Evolutionary conservation across 2,888 invertebrate species (phyloP).

Genomic region (Coronaproctus castanopsis): DNA sequence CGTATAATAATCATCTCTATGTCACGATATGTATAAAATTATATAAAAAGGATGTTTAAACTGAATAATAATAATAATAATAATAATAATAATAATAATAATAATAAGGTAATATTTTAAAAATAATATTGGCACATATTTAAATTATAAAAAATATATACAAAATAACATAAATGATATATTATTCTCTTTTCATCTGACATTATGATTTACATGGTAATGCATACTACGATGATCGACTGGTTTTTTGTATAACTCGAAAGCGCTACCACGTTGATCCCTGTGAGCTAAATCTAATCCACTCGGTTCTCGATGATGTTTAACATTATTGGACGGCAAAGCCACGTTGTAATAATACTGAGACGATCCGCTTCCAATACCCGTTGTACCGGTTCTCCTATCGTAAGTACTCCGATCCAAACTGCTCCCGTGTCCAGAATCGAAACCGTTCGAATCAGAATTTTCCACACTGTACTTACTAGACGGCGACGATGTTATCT

Average conservation of each 20-base stretch:
- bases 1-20: too few species aligned
- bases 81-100: too few species aligned
- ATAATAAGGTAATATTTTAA: too few species aligned
- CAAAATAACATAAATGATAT: not conserved
- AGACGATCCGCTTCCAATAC: conserved; percentile 12
- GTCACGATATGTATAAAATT: too few species aligned
- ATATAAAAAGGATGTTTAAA: too few species aligned
- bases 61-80: too few species aligned
- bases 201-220: conserved; percentile 23
- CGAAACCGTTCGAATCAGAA: conserved; percentile 24
- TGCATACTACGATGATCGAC: conserved; percentile 22
- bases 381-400: conserved; percentile 14
- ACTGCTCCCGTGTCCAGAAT: conserved; percentile 31
- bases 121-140: too few species aligned
- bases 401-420: conserved; percentile 29
- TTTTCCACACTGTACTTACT: conserved; percentile 20
- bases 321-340: conserved; percentile 13
- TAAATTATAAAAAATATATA: too few species aligned
- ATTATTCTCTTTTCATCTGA: conserved; percentile 19
- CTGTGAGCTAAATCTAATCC: conserved; percentile 56
- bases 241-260: conserved; percentile 80
- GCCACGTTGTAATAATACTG: conserved; percentile 34
- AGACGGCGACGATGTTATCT: conserved; percentile 21
- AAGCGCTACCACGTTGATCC: conserved; percentile 83
- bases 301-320: conserved; percentile 28